A percentile compares a stretch with the other conserved stretches of the same genome.
Conservation (phyloP, 2,888 invertebrate species). For the Troides aeacus region DNA sequence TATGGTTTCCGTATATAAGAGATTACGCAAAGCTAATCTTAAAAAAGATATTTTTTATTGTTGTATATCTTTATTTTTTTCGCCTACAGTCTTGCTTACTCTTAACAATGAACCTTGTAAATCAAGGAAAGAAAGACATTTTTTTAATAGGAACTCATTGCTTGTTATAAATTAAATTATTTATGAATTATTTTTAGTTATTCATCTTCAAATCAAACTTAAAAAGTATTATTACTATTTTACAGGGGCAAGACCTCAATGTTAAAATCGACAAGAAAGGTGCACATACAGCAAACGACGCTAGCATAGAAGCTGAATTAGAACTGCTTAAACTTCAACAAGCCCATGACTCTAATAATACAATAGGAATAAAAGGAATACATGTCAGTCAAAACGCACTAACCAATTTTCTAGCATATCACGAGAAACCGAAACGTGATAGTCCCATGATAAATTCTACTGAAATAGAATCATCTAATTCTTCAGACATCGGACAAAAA, state of each 20-base stretch:
- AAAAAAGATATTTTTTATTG: too few species aligned
- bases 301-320: conserved; percentile 68
- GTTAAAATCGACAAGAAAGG: conserved; percentile 65
- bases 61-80: too few species aligned
- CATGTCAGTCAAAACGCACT: conserved; percentile 58
- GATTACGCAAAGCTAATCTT: too few species aligned
- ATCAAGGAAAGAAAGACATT: too few species aligned
- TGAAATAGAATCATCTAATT: conserved; percentile 44
- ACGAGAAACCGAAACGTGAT: conserved; percentile 73
- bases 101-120: too few species aligned
- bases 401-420: conserved; percentile 53
- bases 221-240: conserved; percentile 28
- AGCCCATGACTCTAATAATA: conserved; percentile 46
- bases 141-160: background rate
- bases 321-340: conserved; percentile 68
- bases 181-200: background rate
- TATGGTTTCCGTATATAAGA: too few species aligned
- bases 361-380: conserved; percentile 45
- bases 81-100: too few species aligned
- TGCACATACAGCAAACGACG: conserved; percentile 51
- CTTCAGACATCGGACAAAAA: conserved; percentile 66
- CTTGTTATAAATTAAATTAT: background rate
- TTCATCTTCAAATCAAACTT: background rate
- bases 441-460: conserved; percentile 56
- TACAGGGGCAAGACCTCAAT: conserved; percentile 62